Conservation (phyloP, 2,113 vertebrate genomes). For the Cyprinodon brontotheroides region DNA sequence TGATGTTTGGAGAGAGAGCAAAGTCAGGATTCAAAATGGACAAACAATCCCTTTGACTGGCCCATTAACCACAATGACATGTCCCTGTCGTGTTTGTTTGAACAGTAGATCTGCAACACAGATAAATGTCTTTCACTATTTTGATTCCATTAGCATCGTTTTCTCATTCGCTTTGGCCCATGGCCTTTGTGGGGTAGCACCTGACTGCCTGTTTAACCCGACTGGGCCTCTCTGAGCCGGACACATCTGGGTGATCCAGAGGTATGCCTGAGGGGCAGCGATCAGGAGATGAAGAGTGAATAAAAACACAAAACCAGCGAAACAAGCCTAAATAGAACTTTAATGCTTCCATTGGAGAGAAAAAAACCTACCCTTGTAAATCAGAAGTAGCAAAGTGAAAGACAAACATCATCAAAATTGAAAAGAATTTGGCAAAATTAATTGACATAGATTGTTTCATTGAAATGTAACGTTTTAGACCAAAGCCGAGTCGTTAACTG, state of each 20-base stretch:
- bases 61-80: conserved; percentile 48
- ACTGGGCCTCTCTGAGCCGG: conserved; percentile 26
- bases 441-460: no score
- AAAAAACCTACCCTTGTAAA: not conserved
- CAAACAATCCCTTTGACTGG: conserved; percentile 34
- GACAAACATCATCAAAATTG: not conserved
- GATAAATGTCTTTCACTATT: conserved; percentile 62
- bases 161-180: conserved; percentile 51
- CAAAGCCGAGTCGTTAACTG: no score
- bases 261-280: conserved; percentile 40
- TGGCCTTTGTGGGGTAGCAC: conserved; percentile 19
- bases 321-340: conserved; percentile 27
- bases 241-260: conserved; percentile 50
- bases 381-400: not conserved
- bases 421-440: not conserved
- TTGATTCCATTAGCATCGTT: conserved; percentile 63
- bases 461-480: no score
- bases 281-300: conserved; percentile 33
- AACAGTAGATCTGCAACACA: conserved; percentile 36
- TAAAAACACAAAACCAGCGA: conserved; percentile 29
- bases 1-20: not conserved
- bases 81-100: conserved; percentile 59
- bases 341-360: conserved; percentile 13
- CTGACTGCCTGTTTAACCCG: conserved; percentile 15
- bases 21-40: conserved; percentile 27